Evolutionary conservation across 2,797 vertebrate species (phyloP).

Genomic region (Anomalospiza imberbis): DNA sequence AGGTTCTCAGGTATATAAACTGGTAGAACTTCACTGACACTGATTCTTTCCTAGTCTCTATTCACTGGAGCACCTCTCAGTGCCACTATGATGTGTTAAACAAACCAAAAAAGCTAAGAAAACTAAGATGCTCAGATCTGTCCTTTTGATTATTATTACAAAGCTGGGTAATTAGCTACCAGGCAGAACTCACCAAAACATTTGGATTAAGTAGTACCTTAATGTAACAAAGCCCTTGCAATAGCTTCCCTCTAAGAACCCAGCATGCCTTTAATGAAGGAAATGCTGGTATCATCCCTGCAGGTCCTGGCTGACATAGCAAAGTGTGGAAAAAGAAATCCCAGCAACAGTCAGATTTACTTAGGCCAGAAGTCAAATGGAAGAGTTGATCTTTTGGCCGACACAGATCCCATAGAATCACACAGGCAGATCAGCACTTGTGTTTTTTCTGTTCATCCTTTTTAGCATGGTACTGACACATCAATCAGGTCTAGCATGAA

Average conservation of each 20-base stretch:
- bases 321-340: background rate
- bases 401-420: background rate
- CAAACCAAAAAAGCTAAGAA: background rate
- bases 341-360: background rate
- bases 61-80: background rate
- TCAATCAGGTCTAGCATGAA: background rate
- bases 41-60: background rate
- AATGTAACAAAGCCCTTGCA: background rate
- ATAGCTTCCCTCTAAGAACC: background rate
- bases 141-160: background rate
- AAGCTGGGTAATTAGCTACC: background rate
- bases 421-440: background rate
- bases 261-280: background rate
- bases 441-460: background rate
- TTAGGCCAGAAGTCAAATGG: background rate
- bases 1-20: background rate
- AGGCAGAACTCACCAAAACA: background rate
- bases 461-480: background rate
- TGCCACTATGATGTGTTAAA: background rate
- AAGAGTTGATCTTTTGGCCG: background rate
- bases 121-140: background rate
- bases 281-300: background rate
- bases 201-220: background rate
- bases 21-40: background rate
- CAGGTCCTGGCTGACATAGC: background rate